A percentile compares a stretch with the other conserved stretches of the same genome.
Evolutionary conservation across 92 coral and sea anemone genomes (phyloP).

Genomic region (Blastomussa wellsi): DNA sequence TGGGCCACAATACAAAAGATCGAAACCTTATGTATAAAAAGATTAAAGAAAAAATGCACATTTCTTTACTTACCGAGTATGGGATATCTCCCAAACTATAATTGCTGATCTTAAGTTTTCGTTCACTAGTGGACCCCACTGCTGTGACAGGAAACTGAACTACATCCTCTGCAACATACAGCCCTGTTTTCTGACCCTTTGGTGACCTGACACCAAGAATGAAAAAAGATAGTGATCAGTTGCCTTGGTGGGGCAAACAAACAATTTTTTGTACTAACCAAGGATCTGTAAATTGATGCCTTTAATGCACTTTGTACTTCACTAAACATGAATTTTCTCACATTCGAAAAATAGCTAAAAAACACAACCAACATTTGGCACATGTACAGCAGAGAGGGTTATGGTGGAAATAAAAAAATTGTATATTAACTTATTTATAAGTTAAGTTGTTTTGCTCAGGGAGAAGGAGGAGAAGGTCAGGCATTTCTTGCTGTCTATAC

Average conservation of each 20-base stretch:
- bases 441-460: no score
- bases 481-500: no score
- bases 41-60: conserved; percentile 3
- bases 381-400: no score
- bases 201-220: conserved; percentile 2
- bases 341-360: no score
- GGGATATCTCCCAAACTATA: conserved; percentile 50
- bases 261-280: background rate
- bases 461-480: no score
- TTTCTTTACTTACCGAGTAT: conserved; percentile 48
- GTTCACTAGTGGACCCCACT: conserved; percentile 66
- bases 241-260: background rate
- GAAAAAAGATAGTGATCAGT: background rate
- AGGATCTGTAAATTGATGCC: background rate
- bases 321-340: no score
- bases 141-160: conserved; percentile 81
- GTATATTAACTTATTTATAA: no score
- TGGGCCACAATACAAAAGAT: background rate
- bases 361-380: no score
- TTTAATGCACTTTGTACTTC: background rate
- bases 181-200: conserved; percentile 45
- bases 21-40: background rate
- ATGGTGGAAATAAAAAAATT: no score
- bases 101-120: conserved; percentile 75
- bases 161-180: conserved; percentile 66